phyloP scores from a whole-genome alignment of 2,888 invertebrate species.

The Mythimna impura region DNA sequence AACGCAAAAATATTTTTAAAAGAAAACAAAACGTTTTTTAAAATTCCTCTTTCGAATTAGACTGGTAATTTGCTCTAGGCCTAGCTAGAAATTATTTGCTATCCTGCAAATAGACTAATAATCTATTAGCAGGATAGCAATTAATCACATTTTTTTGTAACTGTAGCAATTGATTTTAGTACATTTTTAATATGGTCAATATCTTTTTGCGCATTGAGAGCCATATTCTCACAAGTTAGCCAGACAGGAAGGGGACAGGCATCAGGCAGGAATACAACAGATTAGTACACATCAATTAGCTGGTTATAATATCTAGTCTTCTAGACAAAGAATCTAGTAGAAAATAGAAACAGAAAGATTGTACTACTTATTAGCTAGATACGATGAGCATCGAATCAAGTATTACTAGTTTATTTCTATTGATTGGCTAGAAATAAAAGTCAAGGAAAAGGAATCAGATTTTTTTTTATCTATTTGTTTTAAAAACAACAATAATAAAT shows the following conservation, averaged over 20 bases:
- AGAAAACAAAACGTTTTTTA: not conserved
- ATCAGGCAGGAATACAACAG: constrained; percentile 84
- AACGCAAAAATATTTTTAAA: not conserved
- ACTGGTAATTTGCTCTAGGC: not conserved
- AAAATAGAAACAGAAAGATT: constrained; percentile 46
- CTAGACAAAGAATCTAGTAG: constrained; percentile 61
- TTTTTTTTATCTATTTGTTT: not conserved
- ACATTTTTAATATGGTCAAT: not conserved
- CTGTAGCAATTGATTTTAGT: not conserved
- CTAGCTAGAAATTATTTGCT: too few species aligned
- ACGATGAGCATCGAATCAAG: constrained; percentile 26
- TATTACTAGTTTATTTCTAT: constrained; percentile 14
- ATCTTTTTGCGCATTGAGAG: constrained; percentile 62
- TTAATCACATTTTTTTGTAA: not conserved
- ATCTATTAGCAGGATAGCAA: not conserved
- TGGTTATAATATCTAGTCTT: constrained; percentile 57
- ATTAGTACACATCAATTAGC: constrained; percentile 64
- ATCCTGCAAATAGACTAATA: too few species aligned
- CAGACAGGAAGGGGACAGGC: constrained; percentile 78
- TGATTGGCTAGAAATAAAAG: not conserved
- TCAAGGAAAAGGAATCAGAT: not conserved
- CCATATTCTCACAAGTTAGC: constrained; percentile 73
- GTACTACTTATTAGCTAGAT: constrained; percentile 23
- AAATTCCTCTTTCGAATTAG: not conserved
- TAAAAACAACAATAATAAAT: not conserved